Evolutionary conservation across 2,113 vertebrate genomes (phyloP), one percentile per base, ranked within the genome.

Genomic region (Eulemur rufifrons): DNA sequence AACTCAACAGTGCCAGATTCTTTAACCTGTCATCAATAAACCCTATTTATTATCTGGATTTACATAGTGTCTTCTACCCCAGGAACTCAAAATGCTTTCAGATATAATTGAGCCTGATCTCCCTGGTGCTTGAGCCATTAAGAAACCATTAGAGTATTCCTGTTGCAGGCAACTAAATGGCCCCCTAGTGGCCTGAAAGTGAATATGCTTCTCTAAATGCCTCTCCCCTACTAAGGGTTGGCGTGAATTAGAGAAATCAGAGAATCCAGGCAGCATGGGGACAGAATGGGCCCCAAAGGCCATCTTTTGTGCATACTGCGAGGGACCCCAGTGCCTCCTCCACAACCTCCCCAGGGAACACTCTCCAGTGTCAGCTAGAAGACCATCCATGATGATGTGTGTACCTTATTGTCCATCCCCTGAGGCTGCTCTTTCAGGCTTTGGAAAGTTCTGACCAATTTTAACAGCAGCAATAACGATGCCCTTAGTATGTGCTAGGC

Each of bases 111-210:
- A 98, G 97, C 69, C 89, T 84, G 73, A 93, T 96, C 96, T 98
- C 97, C 89, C 91, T 68, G 66, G 97, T 97, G 97, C 91, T 92
- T 87, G 80, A 97, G 95, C 95, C 97, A 97, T 98, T 98, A 98
- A 97, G 95, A 96, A 96, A 97, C 96, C 98, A 96, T 98, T 98
- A 97, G 93, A 74, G 78, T 92, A 85, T 95, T 98, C 47, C 94
- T 82, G 71, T 82, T 89, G 84, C 78, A 89, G 89, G 84, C 95
- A 84, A 71, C 93, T 95, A 95, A 97, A 94, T 96, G 97, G 96
- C 97, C 98, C 97, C 98, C 98, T 98, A 97, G 98, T 98, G 98
- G 98, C 92, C 89, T 95, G 89, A 96, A 94, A 93, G 95, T 92
- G 98, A 94, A 97, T 85, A 59, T 64, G 84, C 64, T 54, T 86